Evolutionary conservation across 64 coral and sea anemone genomes (phyloP).

Genomic region (Porites australiensis): DNA sequence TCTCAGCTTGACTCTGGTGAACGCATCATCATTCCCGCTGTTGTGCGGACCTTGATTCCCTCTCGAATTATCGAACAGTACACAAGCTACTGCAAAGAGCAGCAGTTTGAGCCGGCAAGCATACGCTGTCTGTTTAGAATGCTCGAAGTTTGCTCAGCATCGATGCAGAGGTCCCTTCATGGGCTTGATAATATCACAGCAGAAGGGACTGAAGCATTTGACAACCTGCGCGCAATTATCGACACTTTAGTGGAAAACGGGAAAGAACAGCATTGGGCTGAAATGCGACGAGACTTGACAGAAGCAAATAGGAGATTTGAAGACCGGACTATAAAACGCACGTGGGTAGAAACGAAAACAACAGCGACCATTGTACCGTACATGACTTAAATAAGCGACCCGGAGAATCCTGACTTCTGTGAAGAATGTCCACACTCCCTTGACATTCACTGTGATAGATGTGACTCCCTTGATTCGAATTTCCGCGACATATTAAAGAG

Average conservation of each 20-base stretch:
- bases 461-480: too few relatives aligned
- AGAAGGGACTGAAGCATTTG: conserved; percentile 17
- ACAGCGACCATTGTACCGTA: too few relatives aligned
- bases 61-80: conserved; percentile 50
- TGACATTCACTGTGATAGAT: too few relatives aligned
- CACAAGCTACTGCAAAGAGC: conserved; percentile 1
- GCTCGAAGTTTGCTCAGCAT: too few relatives aligned
- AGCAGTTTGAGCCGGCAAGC: conserved; percentile 28
- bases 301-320: conserved; percentile 20
- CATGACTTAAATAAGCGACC: too few relatives aligned
- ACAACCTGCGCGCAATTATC: not conserved
- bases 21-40: too few relatives aligned
- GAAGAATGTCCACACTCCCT: too few relatives aligned
- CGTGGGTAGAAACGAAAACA: conserved; percentile 10
- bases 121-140: not conserved
- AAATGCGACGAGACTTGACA: too few relatives aligned
- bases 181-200: conserved; percentile 29
- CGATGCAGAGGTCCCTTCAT: too few relatives aligned
- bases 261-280: conserved; percentile 2
- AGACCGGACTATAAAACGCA: conserved; percentile 55
- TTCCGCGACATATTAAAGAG: too few relatives aligned
- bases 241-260: conserved; percentile 13
- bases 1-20: too few relatives aligned
- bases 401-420: too few relatives aligned
- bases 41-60: not conserved